Percentiles rank a stretch among this genome's conserved stretches.
These are phyloP conservation scores for Listronotus oregonensis DNA, from an alignment of 1,140 invertebrate species.

Conservation along the genomic window DNA sequence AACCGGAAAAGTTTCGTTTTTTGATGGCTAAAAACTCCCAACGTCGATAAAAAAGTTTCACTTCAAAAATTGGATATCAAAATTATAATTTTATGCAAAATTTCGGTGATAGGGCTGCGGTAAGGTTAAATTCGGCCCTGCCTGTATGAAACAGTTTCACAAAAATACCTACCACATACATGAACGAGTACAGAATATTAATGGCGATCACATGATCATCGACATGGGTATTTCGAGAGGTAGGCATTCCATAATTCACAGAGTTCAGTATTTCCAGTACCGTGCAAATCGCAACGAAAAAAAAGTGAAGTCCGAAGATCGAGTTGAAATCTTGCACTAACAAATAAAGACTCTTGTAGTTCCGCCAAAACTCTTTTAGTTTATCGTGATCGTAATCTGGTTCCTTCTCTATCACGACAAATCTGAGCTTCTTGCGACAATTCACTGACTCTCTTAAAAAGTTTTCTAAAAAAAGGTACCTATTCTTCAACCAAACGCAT, in stretches of 20 bases:
- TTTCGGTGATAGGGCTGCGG: too few relatives aligned
- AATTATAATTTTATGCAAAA: too few relatives aligned
- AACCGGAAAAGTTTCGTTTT: too few relatives aligned
- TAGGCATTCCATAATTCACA: conserved; percentile 28
- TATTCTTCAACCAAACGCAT: conserved; percentile 16
- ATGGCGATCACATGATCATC: too few relatives aligned
- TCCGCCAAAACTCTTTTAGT: conserved; percentile 19
- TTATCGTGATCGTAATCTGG: not conserved
- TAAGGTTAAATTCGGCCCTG: too few relatives aligned
- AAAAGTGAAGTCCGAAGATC: conserved; percentile 13
- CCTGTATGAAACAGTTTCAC: too few relatives aligned
- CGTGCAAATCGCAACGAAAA: conserved; percentile 22
- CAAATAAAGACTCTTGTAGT: conserved; percentile 15
- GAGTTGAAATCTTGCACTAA: conserved; percentile 20
- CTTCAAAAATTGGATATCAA: too few relatives aligned
- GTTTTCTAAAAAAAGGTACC: conserved; percentile 14
- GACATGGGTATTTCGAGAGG: not conserved
- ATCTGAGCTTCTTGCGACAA: not conserved
- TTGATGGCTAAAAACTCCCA: too few relatives aligned
- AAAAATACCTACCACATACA: too few relatives aligned
- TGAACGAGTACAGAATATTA: too few relatives aligned
- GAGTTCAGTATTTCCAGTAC: conserved; percentile 28
- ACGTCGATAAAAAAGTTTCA: too few relatives aligned
- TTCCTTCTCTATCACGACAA: conserved; percentile 3
- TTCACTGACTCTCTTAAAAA: not conserved